These are phyloP conservation scores for Acromyrmex charruanus DNA, from an alignment of 1,140 invertebrate genomes.

Conservation along the genomic window DNA sequence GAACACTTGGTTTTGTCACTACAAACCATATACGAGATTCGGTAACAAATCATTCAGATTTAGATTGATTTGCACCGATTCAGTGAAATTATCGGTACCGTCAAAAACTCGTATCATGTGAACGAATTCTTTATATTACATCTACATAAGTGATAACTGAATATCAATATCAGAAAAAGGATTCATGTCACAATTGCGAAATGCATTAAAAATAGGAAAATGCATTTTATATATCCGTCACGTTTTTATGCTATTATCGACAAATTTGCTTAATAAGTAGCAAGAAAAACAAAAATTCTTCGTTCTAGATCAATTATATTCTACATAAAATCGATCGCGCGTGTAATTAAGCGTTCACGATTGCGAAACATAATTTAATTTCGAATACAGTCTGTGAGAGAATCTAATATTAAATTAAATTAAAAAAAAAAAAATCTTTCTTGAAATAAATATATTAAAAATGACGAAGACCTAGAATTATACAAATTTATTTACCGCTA, in stretches of 20 bases:
- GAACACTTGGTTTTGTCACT: too few relatives aligned
- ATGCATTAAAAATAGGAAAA: constrained; percentile 48
- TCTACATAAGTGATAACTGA: constrained; percentile 12
- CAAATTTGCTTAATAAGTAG: constrained; percentile 13
- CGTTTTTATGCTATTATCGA: constrained; percentile 10
- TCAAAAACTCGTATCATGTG: too few relatives aligned
- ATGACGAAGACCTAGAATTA: constrained; percentile 50
- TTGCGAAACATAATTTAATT: constrained; percentile 31
- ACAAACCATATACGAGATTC: too few relatives aligned
- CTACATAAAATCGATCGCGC: constrained; percentile 12
- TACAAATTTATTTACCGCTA: constrained; percentile 53
- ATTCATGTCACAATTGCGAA: constrained; percentile 41
- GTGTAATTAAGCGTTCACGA: neutral
- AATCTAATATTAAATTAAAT: constrained; percentile 49
- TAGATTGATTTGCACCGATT: too few relatives aligned
- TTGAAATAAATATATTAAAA: constrained; percentile 71
- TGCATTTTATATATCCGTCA: constrained; percentile 42
- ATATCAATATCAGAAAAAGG: constrained; percentile 58
- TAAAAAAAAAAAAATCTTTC: constrained; percentile 45
- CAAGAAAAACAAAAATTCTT: constrained; percentile 31
- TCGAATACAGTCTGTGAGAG: constrained; percentile 35
- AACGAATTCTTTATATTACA: too few relatives aligned
- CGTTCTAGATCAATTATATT: constrained; percentile 49
- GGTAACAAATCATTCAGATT: too few relatives aligned
- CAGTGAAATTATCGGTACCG: too few relatives aligned